Conservation (phyloP, 2,113 vertebrate species). For the Lagopus leucura region DNA sequence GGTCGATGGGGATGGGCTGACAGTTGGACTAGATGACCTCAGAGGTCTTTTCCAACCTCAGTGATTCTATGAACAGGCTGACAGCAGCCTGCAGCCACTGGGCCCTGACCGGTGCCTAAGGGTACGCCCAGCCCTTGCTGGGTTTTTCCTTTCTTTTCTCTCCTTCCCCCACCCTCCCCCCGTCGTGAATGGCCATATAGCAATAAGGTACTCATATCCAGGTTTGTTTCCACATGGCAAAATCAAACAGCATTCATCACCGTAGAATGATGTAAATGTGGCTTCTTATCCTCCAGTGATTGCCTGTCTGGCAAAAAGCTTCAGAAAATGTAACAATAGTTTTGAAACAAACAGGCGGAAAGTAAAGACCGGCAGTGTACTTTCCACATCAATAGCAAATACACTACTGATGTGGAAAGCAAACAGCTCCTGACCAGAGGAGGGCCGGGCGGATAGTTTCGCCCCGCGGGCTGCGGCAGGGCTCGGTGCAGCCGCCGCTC, state of each 20-base stretch:
- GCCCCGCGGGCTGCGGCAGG: not conserved
- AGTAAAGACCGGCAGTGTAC: slow-evolving; percentile 68
- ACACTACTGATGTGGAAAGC: slow-evolving; percentile 55
- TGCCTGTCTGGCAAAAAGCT: slow-evolving; percentile 44
- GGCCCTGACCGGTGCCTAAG: not conserved
- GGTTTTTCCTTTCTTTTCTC: not conserved
- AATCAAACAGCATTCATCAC: slow-evolving; percentile 27
- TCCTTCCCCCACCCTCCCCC: too few relatives aligned
- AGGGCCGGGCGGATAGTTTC: not conserved
- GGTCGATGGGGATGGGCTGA: too few relatives aligned
- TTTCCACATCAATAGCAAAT: slow-evolving; percentile 68
- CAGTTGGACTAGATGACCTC: too few relatives aligned
- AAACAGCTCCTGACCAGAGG: slow-evolving; percentile 31
- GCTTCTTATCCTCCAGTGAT: slow-evolving; percentile 54
- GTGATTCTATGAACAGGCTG: too few relatives aligned
- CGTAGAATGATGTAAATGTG: slow-evolving; percentile 40
- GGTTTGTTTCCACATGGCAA: slow-evolving; percentile 25
- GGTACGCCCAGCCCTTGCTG: not conserved
- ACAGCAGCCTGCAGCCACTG: not conserved
- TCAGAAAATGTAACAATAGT: slow-evolving; percentile 59
- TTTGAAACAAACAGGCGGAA: slow-evolving; percentile 60
- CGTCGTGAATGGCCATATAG: not conserved
- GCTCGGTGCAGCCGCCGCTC: not conserved
- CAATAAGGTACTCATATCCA: slow-evolving; percentile 4
- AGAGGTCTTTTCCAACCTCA: too few relatives aligned